Percentiles rank a stretch among this genome's conserved stretches.
Conservation (phyloP, 2,797 vertebrate species). For the Mycteria americana region DNA sequence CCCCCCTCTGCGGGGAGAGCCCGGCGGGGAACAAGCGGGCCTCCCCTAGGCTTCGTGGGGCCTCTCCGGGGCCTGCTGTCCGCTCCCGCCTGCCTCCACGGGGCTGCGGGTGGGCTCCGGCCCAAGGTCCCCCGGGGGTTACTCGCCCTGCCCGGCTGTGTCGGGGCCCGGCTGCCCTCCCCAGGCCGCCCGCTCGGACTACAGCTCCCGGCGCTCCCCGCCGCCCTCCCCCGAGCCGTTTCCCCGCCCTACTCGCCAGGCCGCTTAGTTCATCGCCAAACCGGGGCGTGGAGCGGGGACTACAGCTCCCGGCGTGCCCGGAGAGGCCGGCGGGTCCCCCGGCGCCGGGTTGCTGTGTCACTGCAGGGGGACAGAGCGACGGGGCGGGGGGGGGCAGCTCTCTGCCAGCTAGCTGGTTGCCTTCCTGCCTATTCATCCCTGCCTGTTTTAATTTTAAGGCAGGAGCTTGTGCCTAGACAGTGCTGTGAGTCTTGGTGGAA, state of each 20-base stretch:
- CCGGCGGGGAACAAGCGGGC: no score
- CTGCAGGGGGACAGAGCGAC: neutral
- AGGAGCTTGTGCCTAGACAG: neutral
- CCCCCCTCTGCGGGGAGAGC: neutral
- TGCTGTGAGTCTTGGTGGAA: accelerated
- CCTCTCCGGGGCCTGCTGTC: neutral
- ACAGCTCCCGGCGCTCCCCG: neutral
- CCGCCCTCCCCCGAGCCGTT: no score
- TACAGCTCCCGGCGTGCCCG: neutral
- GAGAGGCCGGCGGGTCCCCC: no score
- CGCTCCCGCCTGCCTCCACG: neutral
- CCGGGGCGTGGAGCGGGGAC: neutral
- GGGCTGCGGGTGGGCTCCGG: neutral
- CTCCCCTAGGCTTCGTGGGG: neutral
- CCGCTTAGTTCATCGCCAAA: neutral
- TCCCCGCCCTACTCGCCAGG: neutral
- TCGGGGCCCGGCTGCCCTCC: neutral
- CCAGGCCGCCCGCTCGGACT: neutral
- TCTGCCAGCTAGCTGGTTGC: neutral
- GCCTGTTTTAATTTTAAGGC: neutral
- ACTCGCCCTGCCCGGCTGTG: neutral
- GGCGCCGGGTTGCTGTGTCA: neutral
- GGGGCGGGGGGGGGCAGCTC: neutral
- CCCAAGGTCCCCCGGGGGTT: neutral
- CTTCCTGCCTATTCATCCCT: neutral